These are phyloP conservation scores for Festucalex cinctus DNA, from an alignment of 2,113 vertebrate species.

Conservation along the genomic window DNA sequence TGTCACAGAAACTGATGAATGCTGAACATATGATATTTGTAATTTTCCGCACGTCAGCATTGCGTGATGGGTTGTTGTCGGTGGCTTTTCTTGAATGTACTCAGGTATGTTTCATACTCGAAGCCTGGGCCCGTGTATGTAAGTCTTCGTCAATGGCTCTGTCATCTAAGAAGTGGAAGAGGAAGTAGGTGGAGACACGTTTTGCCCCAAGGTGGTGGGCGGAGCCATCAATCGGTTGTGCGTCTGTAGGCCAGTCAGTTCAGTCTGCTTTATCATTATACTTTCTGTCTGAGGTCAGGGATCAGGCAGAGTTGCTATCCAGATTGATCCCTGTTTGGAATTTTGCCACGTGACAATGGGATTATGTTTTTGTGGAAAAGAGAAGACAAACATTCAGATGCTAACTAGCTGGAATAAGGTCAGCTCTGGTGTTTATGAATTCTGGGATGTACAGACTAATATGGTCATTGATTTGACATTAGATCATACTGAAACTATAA, in stretches of 20 bases:
- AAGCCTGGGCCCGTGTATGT: conserved; percentile 21
- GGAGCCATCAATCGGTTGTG: conserved; percentile 40
- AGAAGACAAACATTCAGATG: conserved; percentile 54
- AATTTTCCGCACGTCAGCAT: conserved; percentile 1
- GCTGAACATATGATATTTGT: background rate
- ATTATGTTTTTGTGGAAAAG: conserved; percentile 72
- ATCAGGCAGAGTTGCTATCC: conserved; percentile 18
- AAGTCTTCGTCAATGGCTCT: conserved; percentile 41
- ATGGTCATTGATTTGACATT: too few species aligned
- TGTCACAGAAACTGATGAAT: background rate
- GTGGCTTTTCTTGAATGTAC: conserved; percentile 37
- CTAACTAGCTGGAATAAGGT: conserved; percentile 67
- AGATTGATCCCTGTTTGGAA: background rate
- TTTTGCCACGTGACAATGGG: conserved; percentile 68
- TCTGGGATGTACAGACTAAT: background rate
- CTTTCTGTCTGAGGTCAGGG: conserved; percentile 54
- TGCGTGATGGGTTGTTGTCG: conserved; percentile 8
- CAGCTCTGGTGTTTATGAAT: conserved; percentile 27
- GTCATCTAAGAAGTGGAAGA: conserved; percentile 29
- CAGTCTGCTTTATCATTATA: conserved; percentile 56
- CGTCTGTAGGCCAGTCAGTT: conserved; percentile 43
- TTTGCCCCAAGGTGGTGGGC: conserved; percentile 51
- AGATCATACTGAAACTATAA: too few species aligned
- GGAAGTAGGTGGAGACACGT: conserved; percentile 56
- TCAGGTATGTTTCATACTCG: conserved; percentile 37